Evolutionary conservation across 2,113 vertebrate species (phyloP).

Genomic region (Osmerus eperlanus): DNA sequence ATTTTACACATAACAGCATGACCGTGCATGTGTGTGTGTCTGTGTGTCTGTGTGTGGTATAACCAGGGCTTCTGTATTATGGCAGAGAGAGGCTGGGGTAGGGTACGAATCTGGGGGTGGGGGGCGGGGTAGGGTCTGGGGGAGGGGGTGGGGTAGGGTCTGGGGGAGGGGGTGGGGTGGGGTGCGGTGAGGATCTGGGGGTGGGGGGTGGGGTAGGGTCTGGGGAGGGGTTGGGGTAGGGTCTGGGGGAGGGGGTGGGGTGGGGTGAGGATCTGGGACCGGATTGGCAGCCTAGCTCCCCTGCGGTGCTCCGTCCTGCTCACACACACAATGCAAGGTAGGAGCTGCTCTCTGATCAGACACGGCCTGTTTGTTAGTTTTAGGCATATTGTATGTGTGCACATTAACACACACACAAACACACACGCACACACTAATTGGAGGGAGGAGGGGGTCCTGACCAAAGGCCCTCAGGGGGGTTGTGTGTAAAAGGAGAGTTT

Average conservation of each 20-base stretch:
- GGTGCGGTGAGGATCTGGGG: no score
- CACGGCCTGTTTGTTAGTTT: neutral
- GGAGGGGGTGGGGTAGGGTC: no score
- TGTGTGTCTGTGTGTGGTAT: constrained; percentile 28
- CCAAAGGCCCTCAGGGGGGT: neutral
- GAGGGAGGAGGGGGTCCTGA: neutral
- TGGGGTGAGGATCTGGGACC: no score
- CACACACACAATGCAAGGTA: constrained; percentile 50
- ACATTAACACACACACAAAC: neutral
- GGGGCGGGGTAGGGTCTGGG: no score
- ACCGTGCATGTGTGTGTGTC: constrained; percentile 13
- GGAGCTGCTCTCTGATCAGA: constrained; percentile 40
- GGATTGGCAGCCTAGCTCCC: constrained; percentile 20
- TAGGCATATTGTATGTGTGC: neutral
- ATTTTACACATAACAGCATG: no score
- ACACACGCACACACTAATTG: constrained; percentile 1
- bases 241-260: no score
- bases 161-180: no score
- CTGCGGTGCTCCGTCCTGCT: constrained; percentile 50
- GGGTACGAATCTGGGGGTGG: no score
- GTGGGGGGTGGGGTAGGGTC: no score
- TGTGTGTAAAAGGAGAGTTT: constrained; percentile 4
- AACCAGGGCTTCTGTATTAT: constrained; percentile 27
- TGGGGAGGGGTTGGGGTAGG: no score
- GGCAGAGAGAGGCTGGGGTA: constrained; percentile 3